Evolutionary conservation across 2,888 invertebrate species (phyloP), one percentile per base, ranked within the genome.

Genomic region (Dynastes grantii): DNA sequence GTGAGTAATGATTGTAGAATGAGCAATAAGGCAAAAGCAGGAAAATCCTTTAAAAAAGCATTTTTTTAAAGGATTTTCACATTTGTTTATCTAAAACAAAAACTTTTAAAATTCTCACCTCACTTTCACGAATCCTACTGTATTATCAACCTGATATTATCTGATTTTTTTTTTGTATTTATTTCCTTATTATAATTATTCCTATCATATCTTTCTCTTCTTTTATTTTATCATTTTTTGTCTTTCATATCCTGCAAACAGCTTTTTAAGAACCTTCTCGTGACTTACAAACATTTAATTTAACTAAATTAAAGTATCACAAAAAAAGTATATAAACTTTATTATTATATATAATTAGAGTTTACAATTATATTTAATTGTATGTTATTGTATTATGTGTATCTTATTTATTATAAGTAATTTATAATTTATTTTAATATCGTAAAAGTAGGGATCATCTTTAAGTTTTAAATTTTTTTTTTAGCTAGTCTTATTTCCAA

Each of bases 271-370:
- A 45, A 45, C 45, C 45, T 70, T 70, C 32, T 9, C 51, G 13
- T 70, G 70, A 40, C 40, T 73, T 73, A 75, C 73, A 61, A 75
- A 75, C 73, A 63, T 75, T 40, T 61, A 75, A 75, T 75, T 75
- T 40, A 75, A 45, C 73, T 75, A 68, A 61, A 40, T 75, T n/a
- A n/a, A n/a, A n/a, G n/a, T n/a, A n/a, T n/a, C n/a, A n/a, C n/a
- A n/a, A n/a, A n/a, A n/a, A n/a, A n/a, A 63, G 61, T 71, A 75
- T 75, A 68, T 68, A 45, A 49, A 75, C 73, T 75, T 71, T 9
- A 55, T 58, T 53, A 45, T 67, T 63, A 67, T 29, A 68, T 51
- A 37, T 37, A 37, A 37, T 37, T 37, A 32, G 16, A 11, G 16
- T 45, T 49, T 75, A 75, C 45, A 13, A 45, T 45, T 45, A 45